Base-by-base conservation (phyloP, 1,140 invertebrate genomes). In the Planococcus citri region DNA sequence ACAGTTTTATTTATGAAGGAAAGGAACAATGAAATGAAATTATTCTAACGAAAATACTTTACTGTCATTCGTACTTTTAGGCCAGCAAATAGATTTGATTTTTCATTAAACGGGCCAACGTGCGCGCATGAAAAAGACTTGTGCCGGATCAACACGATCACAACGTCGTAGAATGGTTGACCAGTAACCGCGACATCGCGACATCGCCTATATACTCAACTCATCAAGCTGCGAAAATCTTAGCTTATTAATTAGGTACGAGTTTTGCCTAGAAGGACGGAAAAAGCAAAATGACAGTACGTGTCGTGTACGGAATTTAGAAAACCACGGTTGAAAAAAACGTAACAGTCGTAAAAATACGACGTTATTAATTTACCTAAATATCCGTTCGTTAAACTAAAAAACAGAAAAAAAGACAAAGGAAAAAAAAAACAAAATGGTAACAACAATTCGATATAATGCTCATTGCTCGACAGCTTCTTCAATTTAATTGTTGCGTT, bases 21-120 rank as follows among this genome's bases (percentile, higher is more conserved):
- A 64, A 64, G 60, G 60, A 64, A 64, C 60, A 64, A 64, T 25
- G 9, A 24, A 64, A 64, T 64, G 24, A 25, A 64, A 64, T 27
- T 64, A 64, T 24, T 25, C n/a, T 51, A 51, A 6, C 14, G 14
- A 37, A 8, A 51, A 51, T 17, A 51, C 2, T 17, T 17, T 20
- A 51, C 41, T 51, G 41, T 51, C 41, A 51, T 51, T 51, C 2
- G 17, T 51, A n/a, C 41, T 51, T 51, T 51, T 51, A 51, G 17
- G n/a, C 41, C 41, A 9, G 17, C 10, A 51, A 37, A 14, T 8
- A 37, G 33, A 37, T 37, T 37, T 37, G 14, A 8, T 6, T 14
- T 8, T 14, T 37, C 14, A 37, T 37, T 37, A 37, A 37, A 37
- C 33, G 14, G 33, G 33, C 14, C 6, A 37, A 14, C 6, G 6